Evolutionary conservation across 2,888 invertebrate genomes (phyloP).

Genomic region (Lithophane semibrunnea): DNA sequence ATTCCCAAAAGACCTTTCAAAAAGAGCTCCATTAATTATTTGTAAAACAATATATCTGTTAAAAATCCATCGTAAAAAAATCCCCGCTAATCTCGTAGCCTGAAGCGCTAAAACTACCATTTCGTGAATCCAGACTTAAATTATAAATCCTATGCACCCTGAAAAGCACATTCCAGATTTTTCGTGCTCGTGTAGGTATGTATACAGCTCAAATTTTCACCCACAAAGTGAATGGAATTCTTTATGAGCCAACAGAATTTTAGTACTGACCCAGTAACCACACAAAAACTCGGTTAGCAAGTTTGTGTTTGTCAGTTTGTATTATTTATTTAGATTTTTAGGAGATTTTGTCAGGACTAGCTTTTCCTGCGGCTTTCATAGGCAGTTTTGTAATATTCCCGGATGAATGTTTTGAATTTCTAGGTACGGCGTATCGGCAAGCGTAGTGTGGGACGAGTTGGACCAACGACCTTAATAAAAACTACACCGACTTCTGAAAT

Average conservation of each 20-base stretch:
- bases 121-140: constrained; percentile 41
- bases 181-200: constrained; percentile 13
- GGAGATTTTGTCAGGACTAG: neutral
- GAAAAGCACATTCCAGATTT: constrained; percentile 53
- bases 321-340: constrained; percentile 18
- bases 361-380: neutral
- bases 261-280: constrained; percentile 49
- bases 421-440: neutral
- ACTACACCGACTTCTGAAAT: too few relatives aligned
- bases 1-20: neutral
- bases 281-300: constrained; percentile 42
- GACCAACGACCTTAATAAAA: neutral
- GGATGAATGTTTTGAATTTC: neutral
- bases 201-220: constrained; percentile 36
- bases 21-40: neutral
- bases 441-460: neutral
- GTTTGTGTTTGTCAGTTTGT: constrained; percentile 39
- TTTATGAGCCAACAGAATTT: constrained; percentile 59
- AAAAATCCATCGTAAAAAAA: neutral
- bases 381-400: neutral
- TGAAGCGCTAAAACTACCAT: constrained; percentile 37
- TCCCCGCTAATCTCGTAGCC: constrained; percentile 15
- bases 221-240: constrained; percentile 63
- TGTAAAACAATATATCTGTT: neutral
- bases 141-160: constrained; percentile 53